Evolutionary conservation across 1,140 invertebrate genomes (phyloP), one percentile per base, ranked within the genome.

Genomic region (Euura lappo): DNA sequence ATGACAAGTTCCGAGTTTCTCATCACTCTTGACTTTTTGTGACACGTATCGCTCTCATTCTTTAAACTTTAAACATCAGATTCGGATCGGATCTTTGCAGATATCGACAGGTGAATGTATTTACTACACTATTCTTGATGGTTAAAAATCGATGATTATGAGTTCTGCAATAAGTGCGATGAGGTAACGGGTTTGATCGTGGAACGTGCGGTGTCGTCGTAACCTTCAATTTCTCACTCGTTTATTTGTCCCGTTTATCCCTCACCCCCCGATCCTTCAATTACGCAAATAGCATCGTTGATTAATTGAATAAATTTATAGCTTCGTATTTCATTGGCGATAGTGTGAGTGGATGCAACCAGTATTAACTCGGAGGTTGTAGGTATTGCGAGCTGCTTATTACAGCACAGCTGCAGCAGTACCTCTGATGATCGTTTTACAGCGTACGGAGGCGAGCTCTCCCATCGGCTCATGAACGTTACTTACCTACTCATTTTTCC

Each of bases 271-370:
- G 51, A n/a, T 60, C 51, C 51, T n/a, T 60, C 51, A 60, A 60
- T 60, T 60, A 60, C 51, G 51, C 51, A 60, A 60, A 60, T 60
- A 60, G 51, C 51, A 11, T 60, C 51, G 51, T 6, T 60, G 51
- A 60, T 60, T 60, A 60, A 60, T 60, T 60, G 51, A 60, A 60
- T 60, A 60, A 60, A 60, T 60, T 60, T 60, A 60, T 60, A 60
- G 51, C 51, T 60, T 11, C 51, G 51, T 60, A 60, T 60, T 60
- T 60, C 51, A 60, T n/a, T 60, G 2, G 10, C 51, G 11, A 51
- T 51, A 51, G 28, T 51, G 47, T 51, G 11, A 7, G 13, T 60
- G 13, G 10, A 3, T 6, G 51, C 3, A 60, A 3, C 10, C 3
- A 60, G 51, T 6, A n/a, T 3, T 11, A 11, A 6, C 13, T 3